Evolutionary conservation across 2,113 vertebrate genomes (phyloP), one percentile per base, ranked within the genome.

Genomic region (Syngnathus scovelli): DNA sequence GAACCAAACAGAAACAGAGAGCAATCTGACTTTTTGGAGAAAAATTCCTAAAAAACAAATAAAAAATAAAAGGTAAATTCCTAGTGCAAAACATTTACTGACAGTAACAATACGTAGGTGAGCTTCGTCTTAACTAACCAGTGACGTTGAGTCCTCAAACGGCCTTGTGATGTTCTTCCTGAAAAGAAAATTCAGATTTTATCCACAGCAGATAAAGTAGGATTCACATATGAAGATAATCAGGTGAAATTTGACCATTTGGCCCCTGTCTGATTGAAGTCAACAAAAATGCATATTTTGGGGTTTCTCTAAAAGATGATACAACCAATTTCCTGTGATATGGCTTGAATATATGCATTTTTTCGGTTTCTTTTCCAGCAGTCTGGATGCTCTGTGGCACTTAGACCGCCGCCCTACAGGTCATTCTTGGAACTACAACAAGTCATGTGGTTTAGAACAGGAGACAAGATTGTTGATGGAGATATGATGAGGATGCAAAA

Each of bases 101-200:
- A n/a, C n/a, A n/a, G n/a, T n/a, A n/a, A n/a, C n/a, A 13, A 1
- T 1, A 7, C 27, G 27, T 27, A 0, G 19, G 16, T 4, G 19
- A 1, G 69, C 13, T 1, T 2, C 8, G 12, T 21, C 2, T 11
- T n/a, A 36, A 90, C 92, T 91, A 68, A 97, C 96, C 90, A 99
- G 58, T 5, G 96, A 96, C 0, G 95, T 97, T 0, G 95, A 94
- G 86, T 98, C 96, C 69, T 99, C 97, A 92, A 99, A 99, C 2
- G 97, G 97, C 19, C 95, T 93, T 6, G 95, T 93, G 64, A 98
- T 94, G 83, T 99, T 99, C 91, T 98, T 99, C 83, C 96, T 99
- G 74, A 61, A 59, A 78, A 69, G 10, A 43, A 71, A 55, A 39
- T 0, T 38, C 6, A 36, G 11, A 43, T 10, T 33, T 66, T 46